Base-by-base conservation (phyloP, 2,113 vertebrate genomes). In the Pimephales promelas region DNA sequence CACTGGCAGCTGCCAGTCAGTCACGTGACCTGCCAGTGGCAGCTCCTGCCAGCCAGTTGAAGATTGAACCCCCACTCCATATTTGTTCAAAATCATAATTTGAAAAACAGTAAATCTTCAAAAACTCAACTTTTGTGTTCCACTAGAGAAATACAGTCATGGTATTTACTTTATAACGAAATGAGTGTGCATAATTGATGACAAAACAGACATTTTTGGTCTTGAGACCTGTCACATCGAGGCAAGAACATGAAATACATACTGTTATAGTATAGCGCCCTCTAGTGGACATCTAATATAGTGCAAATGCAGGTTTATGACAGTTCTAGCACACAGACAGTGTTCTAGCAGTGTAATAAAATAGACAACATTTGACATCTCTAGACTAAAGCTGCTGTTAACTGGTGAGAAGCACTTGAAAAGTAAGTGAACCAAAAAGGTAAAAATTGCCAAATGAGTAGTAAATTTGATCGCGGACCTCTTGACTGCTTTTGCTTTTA, bases 221-320 rank as follows among this genome's bases (percentile, higher is more conserved):
- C 59, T 62, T 2, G 3, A 10, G 31, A 5, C 14, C 18, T 9
- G 18, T 10, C 31, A 22, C 64, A 40, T 9, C 0, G 9, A 68
- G 10, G 4, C 1, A 22, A 68, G 34, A 2, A 68, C 18, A 10
- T 18, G 5, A 68, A n/a, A n/a, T 40, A 68, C 9, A n/a, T 75
- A 40, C 4, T 47, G 57, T 57, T 80, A 52, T 59, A 49, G 22
- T 80, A 52, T 59, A 49, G 22, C 81, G 1, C 81, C 59, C 16
- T 24, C 81, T 74, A 24, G 76, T 86, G 85, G 73, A 61, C 24
- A 81, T 47, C 5, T 28, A 59, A 64, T 26, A 31, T 4, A 54
- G 34, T 45, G 68, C 40, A n/a, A 13, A 6, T 24, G 22, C 57
- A 10, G n/a, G 3, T 10, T 3, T 3, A n/a, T 59, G 9, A 40